A percentile compares a stretch with the other conserved stretches of the same genome.
phyloP scores from a whole-genome alignment of 1,140 invertebrate genomes.

The Hirudo medicinalis region DNA sequence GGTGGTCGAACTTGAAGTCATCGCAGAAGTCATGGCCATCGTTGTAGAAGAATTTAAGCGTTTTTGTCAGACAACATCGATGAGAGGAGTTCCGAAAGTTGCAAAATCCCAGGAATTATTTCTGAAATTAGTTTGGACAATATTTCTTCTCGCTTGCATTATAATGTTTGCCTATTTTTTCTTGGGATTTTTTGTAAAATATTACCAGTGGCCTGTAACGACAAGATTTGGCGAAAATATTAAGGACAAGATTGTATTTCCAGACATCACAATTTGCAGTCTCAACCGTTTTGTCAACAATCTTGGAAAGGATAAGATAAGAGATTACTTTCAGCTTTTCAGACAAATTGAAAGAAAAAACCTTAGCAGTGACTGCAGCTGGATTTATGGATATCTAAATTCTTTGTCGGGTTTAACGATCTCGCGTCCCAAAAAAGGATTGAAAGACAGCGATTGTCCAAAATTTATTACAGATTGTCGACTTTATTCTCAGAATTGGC shows the following conservation, averaged over 20 bases:
- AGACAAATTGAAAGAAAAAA: neutral
- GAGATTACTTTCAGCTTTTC: neutral
- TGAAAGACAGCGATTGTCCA: neutral
- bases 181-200: neutral
- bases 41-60: too few relatives aligned
- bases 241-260: neutral
- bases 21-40: too few relatives aligned
- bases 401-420: neutral
- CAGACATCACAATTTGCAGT: conserved; percentile 4
- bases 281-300: neutral
- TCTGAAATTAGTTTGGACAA: neutral
- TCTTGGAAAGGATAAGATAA: neutral
- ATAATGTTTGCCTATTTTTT: neutral
- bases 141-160: neutral
- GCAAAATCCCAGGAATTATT: neutral
- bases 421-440: neutral
- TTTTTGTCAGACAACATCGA: neutral
- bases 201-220: conserved; percentile 1
- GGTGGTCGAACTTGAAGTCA: too few relatives aligned
- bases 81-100: neutral
- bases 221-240: conserved; percentile 7
- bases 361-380: neutral
- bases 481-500: neutral
- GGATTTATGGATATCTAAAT: neutral
- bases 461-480: neutral